Evolutionary conservation across 2,797 vertebrate species (phyloP).

Genomic region (Erethizon dorsatum): DNA sequence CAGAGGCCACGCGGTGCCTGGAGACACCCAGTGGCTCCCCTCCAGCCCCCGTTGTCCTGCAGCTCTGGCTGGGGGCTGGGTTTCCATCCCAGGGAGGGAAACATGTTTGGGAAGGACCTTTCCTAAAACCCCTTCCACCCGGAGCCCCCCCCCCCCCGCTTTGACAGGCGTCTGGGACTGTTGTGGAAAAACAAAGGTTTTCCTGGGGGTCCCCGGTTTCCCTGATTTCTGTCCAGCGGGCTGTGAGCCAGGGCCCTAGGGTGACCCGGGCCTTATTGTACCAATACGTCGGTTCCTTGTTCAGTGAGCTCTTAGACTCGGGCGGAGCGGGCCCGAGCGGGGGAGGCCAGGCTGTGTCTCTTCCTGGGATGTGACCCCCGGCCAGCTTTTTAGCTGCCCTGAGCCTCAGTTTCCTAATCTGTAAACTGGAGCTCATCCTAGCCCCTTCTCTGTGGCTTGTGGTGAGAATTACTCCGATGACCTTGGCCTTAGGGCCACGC

Average conservation of each 20-base stretch:
- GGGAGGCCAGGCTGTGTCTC: slow-evolving; percentile 30
- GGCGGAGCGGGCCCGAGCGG: background rate
- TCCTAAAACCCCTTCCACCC: background rate
- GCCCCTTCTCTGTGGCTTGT: background rate
- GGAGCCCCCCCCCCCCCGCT: background rate
- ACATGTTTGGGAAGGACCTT: background rate
- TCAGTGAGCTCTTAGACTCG: background rate
- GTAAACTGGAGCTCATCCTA: background rate
- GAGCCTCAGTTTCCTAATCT: slow-evolving; percentile 18
- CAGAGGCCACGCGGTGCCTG: rapidly evolving
- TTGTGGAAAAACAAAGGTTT: background rate
- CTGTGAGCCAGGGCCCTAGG: background rate
- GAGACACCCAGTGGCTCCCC: rapidly evolving
- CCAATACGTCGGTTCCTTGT: background rate
- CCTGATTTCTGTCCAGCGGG: background rate
- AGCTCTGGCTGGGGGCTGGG: background rate
- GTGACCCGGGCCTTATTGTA: background rate
- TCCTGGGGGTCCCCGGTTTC: background rate
- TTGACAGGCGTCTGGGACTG: background rate
- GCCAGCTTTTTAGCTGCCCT: background rate
- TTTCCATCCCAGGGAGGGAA: background rate
- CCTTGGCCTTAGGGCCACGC: background rate
- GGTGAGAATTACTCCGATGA: background rate
- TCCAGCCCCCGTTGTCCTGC: background rate
- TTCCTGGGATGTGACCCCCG: slow-evolving; percentile 8